phyloP scores from a whole-genome alignment of 2,888 invertebrate genomes.

The Zaprionus obscuricornis region DNA sequence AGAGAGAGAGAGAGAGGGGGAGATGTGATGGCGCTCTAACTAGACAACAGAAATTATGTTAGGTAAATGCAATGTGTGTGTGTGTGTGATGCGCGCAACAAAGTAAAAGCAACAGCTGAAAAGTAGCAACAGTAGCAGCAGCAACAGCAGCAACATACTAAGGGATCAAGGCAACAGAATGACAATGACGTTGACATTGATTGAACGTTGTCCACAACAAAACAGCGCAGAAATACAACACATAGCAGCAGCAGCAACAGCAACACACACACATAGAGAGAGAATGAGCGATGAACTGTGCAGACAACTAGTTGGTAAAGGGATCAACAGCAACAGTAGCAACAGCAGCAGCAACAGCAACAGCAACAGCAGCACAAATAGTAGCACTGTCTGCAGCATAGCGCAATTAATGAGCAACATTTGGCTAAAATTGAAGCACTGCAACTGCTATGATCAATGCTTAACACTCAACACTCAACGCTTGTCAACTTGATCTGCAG shows the following conservation, averaged over 20 bases:
- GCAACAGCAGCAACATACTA: constrained; percentile 21
- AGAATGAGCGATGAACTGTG: constrained; percentile 22
- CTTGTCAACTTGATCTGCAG: too few species aligned
- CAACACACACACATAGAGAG: constrained; percentile 12
- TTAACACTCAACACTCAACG: too few species aligned
- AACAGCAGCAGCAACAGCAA: too few species aligned
- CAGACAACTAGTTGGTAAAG: constrained; percentile 1
- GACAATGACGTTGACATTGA: constrained; percentile 71
- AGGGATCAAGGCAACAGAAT: constrained; percentile 40
- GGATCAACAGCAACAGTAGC: too few species aligned
- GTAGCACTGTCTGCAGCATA: too few species aligned
- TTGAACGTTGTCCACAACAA: constrained; percentile 76
- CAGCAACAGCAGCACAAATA: too few species aligned
- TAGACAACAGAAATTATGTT: constrained; percentile 59
- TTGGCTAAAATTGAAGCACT: too few species aligned
- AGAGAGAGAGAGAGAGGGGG: not conserved
- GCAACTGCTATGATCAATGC: too few species aligned
- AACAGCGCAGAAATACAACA: constrained; percentile 36
- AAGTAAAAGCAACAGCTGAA: constrained; percentile 16
- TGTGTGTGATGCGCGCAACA: constrained; percentile 8
- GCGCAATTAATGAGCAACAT: too few species aligned
- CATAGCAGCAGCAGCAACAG: too few species aligned
- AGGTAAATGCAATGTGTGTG: constrained; percentile 55
- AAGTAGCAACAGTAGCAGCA: constrained; percentile 23
- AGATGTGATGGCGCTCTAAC: constrained; percentile 24